Evolutionary conservation across 2,888 invertebrate genomes (phyloP).

Genomic region (Nephrocerus scutellatus): DNA sequence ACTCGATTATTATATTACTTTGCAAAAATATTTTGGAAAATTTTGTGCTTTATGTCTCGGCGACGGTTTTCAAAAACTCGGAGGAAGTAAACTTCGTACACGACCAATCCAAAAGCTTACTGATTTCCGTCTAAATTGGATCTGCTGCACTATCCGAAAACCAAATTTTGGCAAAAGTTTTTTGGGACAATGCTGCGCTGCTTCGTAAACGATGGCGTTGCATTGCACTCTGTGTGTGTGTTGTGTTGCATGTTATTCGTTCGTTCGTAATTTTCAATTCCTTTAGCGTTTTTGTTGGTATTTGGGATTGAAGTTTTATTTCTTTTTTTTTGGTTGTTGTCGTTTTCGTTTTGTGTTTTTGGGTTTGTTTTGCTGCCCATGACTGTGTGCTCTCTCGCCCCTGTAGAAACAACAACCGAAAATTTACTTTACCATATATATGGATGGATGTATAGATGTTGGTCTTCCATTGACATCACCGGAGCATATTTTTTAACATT

Average conservation of each 20-base stretch:
- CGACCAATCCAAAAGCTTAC: slow-evolving; percentile 48
- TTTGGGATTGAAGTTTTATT: slow-evolving; percentile 28
- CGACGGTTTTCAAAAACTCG: no score
- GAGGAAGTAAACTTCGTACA: slow-evolving; percentile 26
- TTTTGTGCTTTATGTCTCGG: no score
- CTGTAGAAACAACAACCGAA: slow-evolving; percentile 6
- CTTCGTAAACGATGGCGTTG: slow-evolving; percentile 14
- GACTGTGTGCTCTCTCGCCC: no score
- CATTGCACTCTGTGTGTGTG: slow-evolving; percentile 26
- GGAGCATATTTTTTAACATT: no score
- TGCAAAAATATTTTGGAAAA: no score
- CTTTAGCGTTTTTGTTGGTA: slow-evolving; percentile 18
- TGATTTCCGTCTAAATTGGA: slow-evolving; percentile 48
- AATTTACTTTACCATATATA: no score
- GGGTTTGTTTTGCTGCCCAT: slow-evolving; percentile 17
- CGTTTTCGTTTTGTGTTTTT: slow-evolving; percentile 15
- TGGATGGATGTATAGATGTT: no score
- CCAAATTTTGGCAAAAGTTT: slow-evolving; percentile 43
- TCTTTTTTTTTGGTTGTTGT: slow-evolving; percentile 30
- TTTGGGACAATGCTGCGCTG: slow-evolving; percentile 25
- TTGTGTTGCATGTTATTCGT: slow-evolving; percentile 24
- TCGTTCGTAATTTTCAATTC: slow-evolving; percentile 24
- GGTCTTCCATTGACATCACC: no score
- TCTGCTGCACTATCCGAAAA: slow-evolving; percentile 46
- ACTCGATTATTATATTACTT: no score